Percentiles rank a stretch among this genome's conserved stretches.
These are phyloP conservation scores for Pituophis catenifer DNA, from an alignment of 2,113 vertebrate species.

Conservation along the genomic window DNA sequence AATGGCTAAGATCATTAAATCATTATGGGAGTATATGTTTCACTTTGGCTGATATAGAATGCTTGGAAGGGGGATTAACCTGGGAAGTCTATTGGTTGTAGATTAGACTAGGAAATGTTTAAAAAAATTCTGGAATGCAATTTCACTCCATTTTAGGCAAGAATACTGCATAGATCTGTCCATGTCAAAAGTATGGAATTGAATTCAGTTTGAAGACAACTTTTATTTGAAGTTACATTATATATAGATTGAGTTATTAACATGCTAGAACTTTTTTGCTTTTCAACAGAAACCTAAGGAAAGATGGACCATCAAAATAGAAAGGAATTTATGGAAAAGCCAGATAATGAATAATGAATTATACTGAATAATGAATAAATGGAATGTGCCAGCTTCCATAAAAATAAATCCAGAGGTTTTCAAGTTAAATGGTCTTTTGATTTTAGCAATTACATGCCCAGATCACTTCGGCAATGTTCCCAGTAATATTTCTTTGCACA, in stretches of 20 bases:
- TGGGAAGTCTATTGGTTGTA: not conserved
- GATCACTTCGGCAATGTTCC: not conserved
- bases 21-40: not conserved
- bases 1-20: not conserved
- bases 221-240: not conserved
- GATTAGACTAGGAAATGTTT: not conserved
- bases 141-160: not conserved
- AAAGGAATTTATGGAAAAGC: not conserved
- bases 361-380: not conserved
- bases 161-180: not conserved
- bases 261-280: not conserved
- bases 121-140: not conserved
- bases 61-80: not conserved
- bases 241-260: not conserved
- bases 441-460: not conserved
- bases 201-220: not conserved
- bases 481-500: not conserved
- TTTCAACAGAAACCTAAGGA: not conserved
- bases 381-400: not conserved
- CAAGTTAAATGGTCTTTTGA: not conserved
- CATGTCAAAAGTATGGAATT: not conserved
- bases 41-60: not conserved
- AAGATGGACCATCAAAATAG: not conserved
- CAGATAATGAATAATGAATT: not conserved
- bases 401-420: not conserved